Base-by-base conservation (phyloP, 2,113 vertebrate species). In the Halichoerus grypus region DNA sequence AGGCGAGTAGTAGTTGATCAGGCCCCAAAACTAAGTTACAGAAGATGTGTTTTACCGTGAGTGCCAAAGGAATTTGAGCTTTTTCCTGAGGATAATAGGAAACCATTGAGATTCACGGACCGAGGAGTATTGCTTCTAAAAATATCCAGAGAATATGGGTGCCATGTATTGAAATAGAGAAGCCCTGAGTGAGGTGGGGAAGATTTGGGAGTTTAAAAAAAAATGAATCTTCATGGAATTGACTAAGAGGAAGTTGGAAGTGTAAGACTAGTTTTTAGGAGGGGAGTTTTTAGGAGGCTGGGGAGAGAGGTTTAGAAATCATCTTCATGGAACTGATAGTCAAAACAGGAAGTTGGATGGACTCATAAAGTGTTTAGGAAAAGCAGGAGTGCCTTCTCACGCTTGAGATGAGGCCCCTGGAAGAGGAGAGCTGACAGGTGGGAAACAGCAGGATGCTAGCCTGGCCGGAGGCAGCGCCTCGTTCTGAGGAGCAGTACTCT, bases 201-300 rank as follows among this genome's bases (percentile, higher is more conserved):
- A 36, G 24, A 72, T 81, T 72, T 53, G 7, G 7, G 67, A 88
- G 53, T 81, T 88, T 67, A 13, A 63, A 83, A 90, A 90, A 74
- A 77, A 87, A 33, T 26, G 55, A 94, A 16, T 84, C 22, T 63
- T 14, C 67, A 42, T 26, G 15, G 31, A 88, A 61, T 90, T 92
- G 72, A 86, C 51, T 74, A 77, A 57, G 16, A 22, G 71, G 2
- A 84, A 28, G 1, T 39, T 91, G 49, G 55, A 77, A 82, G 55
- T 39, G 26, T 53, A 94, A 46, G 51, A n/a, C 72, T 82, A 19
- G 11, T 94, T 81, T 92, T 97, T n/a, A 76, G 26, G 42, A 71
- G 42, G 51, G 28, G 49, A 93, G 3, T 94, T 22, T 18, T 69
- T 69, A 94, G 46, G 18, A n/a, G 67, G 11, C 12, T 83, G 28